Base-by-base conservation (phyloP, 1,140 invertebrate genomes). In the Zelostemma sp. region DNA sequence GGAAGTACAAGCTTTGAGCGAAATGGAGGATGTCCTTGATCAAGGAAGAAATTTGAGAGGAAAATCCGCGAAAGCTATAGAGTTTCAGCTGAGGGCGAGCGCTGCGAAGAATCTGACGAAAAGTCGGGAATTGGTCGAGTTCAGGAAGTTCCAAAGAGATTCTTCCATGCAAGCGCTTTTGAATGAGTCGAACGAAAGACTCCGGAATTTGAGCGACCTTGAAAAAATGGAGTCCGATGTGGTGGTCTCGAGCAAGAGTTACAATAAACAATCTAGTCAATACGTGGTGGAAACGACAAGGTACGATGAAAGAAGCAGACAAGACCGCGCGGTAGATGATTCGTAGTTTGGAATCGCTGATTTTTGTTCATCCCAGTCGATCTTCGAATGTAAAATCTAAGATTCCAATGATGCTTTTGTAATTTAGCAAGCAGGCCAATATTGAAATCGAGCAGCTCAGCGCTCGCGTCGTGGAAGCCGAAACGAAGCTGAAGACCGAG, bases 401-500 rank as follows among this genome's bases (percentile, higher is more conserved):
- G 11, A 9, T 35, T 35, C 11, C 33, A n/a, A 35, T 35, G 33
- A 9, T 35, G 11, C 2, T 35, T 9, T 16, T 9, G 31, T 45
- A 43, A 61, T 66, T 1, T 25, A 97, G 95, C 87, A 98, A 98
- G 87, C 95, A 97, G 87, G 96, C 96, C 83, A 94, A 94, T 87
- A 96, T 98, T 82, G 97, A 98, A 88, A 97, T 98, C 81, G 97
- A 98, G 86, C 94, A 97, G 83, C 87, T 98, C 81, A 97, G 91
- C 83, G 93, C 95, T 78, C 94, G 97, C 69, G 92, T 98, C 50
- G 93, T 96, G 60, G 97, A 98, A 85, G 96, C 97, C 54, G 96
- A 98, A 85, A 96, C 94, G 67, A 94, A 92, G 83, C 87, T 98
- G 79, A 97, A 97, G 89, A 94, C 95, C 73, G 97, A 99, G 86